Conservation (phyloP, 2,797 vertebrate species). For the Psittacula derbiana region DNA sequence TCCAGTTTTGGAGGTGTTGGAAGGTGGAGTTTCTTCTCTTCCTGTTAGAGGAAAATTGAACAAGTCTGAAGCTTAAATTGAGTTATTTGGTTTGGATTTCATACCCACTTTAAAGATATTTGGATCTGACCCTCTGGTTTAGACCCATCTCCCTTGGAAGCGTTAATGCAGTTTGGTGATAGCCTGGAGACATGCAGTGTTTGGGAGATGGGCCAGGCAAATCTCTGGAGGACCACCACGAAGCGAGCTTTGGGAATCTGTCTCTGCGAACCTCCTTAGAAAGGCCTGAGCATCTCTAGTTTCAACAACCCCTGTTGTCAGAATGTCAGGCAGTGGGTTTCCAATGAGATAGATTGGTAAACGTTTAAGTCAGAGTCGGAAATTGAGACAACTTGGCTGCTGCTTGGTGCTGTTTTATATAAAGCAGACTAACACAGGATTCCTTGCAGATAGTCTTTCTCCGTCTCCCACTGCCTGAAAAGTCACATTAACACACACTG, state of each 20-base stretch:
- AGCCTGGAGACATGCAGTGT: background rate
- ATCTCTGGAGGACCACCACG: background rate
- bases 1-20: background rate
- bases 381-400: background rate
- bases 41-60: background rate
- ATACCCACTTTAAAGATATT: background rate
- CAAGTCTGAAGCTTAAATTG: background rate
- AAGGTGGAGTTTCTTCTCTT: background rate
- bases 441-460: background rate
- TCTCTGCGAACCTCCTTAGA: background rate
- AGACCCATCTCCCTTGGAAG: background rate
- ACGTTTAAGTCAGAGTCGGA: background rate
- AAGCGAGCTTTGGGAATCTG: background rate
- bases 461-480: background rate
- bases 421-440: constrained; percentile 9
- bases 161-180: background rate
- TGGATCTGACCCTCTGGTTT: background rate
- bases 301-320: background rate
- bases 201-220: background rate
- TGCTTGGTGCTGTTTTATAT: background rate
- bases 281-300: background rate
- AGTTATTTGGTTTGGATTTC: background rate
- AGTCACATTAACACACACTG: background rate
- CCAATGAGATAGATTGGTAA: background rate
- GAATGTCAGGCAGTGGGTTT: background rate